Percentiles rank a stretch among this genome's conserved stretches.
Evolutionary conservation across 2,888 invertebrate species (phyloP).

Genomic region (Cactoblastis cactorum): DNA sequence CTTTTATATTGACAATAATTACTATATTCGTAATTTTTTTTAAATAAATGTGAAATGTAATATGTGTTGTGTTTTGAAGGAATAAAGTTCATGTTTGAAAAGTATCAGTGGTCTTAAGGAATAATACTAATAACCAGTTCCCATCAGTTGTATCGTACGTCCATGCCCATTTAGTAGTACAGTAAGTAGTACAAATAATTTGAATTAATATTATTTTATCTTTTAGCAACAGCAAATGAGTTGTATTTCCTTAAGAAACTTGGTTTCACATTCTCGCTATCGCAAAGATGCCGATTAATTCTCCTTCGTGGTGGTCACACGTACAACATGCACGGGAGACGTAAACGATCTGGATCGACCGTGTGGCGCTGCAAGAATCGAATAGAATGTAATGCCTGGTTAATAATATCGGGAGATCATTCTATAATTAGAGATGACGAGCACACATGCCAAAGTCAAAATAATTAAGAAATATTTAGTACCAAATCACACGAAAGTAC

Average conservation of each 20-base stretch:
- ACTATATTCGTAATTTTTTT: too few species aligned
- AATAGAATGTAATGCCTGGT: not conserved
- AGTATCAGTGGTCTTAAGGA: too few species aligned
- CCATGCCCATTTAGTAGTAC: not conserved
- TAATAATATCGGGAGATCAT: not conserved
- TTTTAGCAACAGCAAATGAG: not conserved
- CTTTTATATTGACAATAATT: too few species aligned
- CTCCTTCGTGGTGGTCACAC: not conserved
- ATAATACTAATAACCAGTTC: too few species aligned
- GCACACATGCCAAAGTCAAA: not conserved
- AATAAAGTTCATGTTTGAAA: too few species aligned
- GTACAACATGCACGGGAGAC: not conserved
- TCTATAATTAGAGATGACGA: not conserved
- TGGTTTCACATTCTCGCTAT: not conserved
- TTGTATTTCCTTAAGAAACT: not conserved
- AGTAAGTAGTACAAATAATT: not conserved
- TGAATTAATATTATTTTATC: not conserved
- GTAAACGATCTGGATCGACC: not conserved
- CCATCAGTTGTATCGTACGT: too few species aligned
- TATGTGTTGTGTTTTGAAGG: too few species aligned
- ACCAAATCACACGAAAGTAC: too few species aligned
- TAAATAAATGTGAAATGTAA: too few species aligned
- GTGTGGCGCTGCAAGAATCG: not conserved
- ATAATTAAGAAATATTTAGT: too few species aligned
- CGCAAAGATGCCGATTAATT: not conserved